A percentile compares a stretch with the other conserved stretches of the same genome.
Conservation (phyloP, 2,888 invertebrate genomes). For the Agrochola litura region DNA sequence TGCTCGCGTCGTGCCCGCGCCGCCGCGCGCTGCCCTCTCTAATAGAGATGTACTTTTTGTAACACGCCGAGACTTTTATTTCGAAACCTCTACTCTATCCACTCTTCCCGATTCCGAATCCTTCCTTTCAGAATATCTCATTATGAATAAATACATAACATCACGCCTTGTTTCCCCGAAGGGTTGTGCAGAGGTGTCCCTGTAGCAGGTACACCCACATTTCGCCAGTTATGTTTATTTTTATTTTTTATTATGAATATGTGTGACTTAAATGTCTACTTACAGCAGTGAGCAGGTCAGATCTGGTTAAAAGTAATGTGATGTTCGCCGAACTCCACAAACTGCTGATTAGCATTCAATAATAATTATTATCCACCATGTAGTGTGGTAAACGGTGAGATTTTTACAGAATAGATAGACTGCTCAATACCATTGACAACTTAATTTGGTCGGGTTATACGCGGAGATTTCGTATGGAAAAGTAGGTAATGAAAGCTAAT, state of each 20-base stretch:
- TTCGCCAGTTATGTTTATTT: too few species aligned
- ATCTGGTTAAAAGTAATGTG: background rate
- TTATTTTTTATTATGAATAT: too few species aligned
- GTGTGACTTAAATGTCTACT: background rate
- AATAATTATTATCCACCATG: background rate
- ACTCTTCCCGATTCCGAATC: background rate
- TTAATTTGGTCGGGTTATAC: too few species aligned
- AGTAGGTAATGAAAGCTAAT: too few species aligned
- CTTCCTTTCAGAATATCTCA: background rate
- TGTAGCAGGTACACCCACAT: too few species aligned
- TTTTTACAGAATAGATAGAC: too few species aligned
- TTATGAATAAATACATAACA: background rate
- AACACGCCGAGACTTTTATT: slow-evolving; percentile 77
- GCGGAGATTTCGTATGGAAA: too few species aligned
- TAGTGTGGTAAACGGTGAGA: too few species aligned
- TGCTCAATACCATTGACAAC: too few species aligned
- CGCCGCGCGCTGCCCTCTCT: slow-evolving; percentile 71
- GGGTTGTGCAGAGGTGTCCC: too few species aligned
- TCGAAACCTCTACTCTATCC: slow-evolving; percentile 20
- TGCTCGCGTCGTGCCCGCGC: slow-evolving; percentile 14
- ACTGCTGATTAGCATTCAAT: background rate
- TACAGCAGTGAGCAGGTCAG: slow-evolving; percentile 1
- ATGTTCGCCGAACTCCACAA: background rate
- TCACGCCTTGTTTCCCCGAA: too few species aligned
- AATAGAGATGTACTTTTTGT: slow-evolving; percentile 86